Evolutionary conservation across 2,888 invertebrate species (phyloP).

Genomic region (Volucella bombylans): DNA sequence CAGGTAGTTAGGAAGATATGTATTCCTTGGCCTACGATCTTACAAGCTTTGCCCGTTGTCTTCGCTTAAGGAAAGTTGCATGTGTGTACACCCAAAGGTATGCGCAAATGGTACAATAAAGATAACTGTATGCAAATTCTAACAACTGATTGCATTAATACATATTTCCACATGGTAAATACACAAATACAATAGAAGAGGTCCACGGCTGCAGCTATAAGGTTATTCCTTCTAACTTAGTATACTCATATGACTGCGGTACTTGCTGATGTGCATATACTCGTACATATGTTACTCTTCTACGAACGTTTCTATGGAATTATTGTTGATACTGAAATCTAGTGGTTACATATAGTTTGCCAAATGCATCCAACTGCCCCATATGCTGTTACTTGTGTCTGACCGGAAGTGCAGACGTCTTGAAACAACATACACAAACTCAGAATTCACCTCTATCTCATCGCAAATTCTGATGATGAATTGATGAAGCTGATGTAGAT

Average conservation of each 20-base stretch:
- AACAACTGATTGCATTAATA: conserved; percentile 50
- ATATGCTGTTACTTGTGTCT: no score
- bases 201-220: background rate
- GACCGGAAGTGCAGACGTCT: no score
- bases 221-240: background rate
- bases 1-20: no score
- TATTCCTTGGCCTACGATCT: no score
- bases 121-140: conserved; percentile 32
- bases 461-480: conserved; percentile 30
- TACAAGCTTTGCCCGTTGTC: no score
- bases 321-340: conserved; percentile 18
- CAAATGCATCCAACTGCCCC: conserved; percentile 19
- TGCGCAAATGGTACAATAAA: conserved; percentile 26
- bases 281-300: background rate
- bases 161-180: conserved; percentile 17
- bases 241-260: no score
- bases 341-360: conserved; percentile 44
- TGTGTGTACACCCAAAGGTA: conserved; percentile 5
- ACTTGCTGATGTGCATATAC: background rate
- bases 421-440: background rate
- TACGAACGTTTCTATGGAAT: background rate
- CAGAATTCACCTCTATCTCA: conserved; percentile 12
- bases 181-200: conserved; percentile 9
- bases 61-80: no score
- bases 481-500: conserved; percentile 42